Base-by-base conservation (phyloP, 2,888 invertebrate genomes). In the Acronicta alni region DNA sequence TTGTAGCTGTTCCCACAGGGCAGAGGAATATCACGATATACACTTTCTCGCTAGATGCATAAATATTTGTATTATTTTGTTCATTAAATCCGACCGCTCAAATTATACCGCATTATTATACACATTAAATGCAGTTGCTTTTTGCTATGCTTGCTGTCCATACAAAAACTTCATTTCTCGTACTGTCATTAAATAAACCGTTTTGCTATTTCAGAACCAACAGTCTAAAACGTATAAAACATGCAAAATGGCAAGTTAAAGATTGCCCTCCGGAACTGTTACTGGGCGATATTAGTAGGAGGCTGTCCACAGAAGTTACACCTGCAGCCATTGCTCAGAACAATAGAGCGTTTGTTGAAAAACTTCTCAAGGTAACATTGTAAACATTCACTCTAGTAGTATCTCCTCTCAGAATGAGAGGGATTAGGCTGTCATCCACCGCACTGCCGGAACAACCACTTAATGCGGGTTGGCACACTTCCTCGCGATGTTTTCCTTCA, bases 341-440 rank as follows among this genome's bases (percentile, higher is more conserved):
- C 35, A 99, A 99, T 91, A 98, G 99, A 97, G 98, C 98, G 20
- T 99, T 99, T 94, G 99, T 99, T 46, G 99, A 99, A 86, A 98
- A 99, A 87, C 95, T 99, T 76, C 95, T 99, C 47, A 99, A 99
- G 96, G 99, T 98, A 93, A 38, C 4, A 6, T 41, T 35, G 0
- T 51, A 18, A 17, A 15, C 8, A 38, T 17, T 20, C 2, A 16
- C 2, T 39, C n/a, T n/a, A n/a, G n/a, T n/a, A n/a, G n/a, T n/a
- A n/a, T n/a, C n/a, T n/a, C n/a, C n/a, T n/a, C n/a, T n/a, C n/a
- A n/a, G n/a, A n/a, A n/a, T n/a, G n/a, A n/a, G n/a, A n/a, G n/a
- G n/a, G n/a, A n/a, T n/a, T n/a, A n/a, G n/a, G n/a, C n/a, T n/a
- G n/a, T n/a, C n/a, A n/a, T n/a, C n/a, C n/a, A n/a, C n/a, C n/a